Evolutionary conservation across 2,113 vertebrate genomes (phyloP), one percentile per base, ranked within the genome.

Genomic region (Carassius carassius): DNA sequence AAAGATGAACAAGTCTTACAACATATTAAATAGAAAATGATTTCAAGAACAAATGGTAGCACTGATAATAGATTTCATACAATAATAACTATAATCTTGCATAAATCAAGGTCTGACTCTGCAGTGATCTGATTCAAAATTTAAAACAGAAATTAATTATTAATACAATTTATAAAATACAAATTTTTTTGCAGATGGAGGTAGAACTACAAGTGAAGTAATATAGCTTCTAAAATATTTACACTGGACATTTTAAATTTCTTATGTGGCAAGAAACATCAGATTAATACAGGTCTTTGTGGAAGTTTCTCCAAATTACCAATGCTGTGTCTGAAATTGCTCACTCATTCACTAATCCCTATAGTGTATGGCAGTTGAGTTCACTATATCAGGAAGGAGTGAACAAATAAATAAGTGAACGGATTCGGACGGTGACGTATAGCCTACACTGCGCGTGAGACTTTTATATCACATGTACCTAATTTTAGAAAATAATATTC

Each of bases 231-330:
- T 32, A 67, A 32, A 67, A 67, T 32, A 29, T 67, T 67, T 67
- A 29, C 29, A 67, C 25, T 67, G 13, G 6, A 32, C 63, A 9
- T 29, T 62, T 62, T 14, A 3, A 3, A 65, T 8, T 17, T 17
- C 2, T 32, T 67, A 67, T 32, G 1, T 67, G 54, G 23, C 62
- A 65, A 29, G 62, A n/a, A 72, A 13, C 35, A 44, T 11, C 13
- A 5, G 69, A 72, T 37, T 73, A n/a, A 47, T 47, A 14, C 21
- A 74, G 21, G 44, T 74, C 5, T 73, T 5, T 44, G 29, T 29
- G 47, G 17, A 76, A 41, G 32, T 79, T 78, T 78, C n/a, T 16
- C 35, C 32, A 78, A 60, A 78, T 29, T 9, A 63, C 21, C 29
- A 41, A n/a, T n/a, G n/a, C n/a, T n/a, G n/a, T n/a, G n/a, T n/a